Percentiles rank a stretch among this genome's conserved stretches.
Conservation (phyloP, 2,113 vertebrate genomes). For the Donacobius atricapilla region DNA sequence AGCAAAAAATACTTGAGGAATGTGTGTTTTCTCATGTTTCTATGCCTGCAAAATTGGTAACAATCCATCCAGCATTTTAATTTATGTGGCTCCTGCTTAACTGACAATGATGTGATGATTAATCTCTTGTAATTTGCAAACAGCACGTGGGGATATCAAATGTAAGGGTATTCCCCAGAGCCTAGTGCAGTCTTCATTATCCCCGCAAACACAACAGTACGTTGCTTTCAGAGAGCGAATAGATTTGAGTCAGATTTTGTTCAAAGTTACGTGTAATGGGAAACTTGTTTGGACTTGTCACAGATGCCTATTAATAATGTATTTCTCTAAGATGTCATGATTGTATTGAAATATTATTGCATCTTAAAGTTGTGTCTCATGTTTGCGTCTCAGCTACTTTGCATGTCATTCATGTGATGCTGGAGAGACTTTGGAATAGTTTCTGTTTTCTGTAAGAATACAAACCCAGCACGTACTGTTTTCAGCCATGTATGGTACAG, state of each 20-base stretch:
- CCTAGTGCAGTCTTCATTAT: neutral
- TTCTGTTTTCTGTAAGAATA: neutral
- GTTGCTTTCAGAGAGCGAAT: neutral
- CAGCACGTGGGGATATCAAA: neutral
- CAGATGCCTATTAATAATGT: neutral
- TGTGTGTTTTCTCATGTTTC: neutral
- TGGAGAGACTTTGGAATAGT: neutral
- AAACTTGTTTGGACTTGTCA: neutral
- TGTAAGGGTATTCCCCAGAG: neutral
- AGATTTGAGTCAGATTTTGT: neutral
- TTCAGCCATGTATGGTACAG: constrained; percentile 5
- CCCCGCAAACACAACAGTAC: neutral
- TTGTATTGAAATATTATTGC: neutral
- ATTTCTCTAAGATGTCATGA: neutral
- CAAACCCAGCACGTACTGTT: neutral
- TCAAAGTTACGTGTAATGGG: neutral
- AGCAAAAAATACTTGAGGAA: neutral
- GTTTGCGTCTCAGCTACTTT: neutral
- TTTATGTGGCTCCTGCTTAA: neutral
- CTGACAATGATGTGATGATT: neutral
- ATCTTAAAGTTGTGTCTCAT: neutral
- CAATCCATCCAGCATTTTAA: neutral
- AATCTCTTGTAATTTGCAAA: neutral
- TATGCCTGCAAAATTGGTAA: neutral
- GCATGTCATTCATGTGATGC: neutral